Evolutionary conservation across 2,113 vertebrate genomes (phyloP).

Genomic region (Pandion haliaetus): DNA sequence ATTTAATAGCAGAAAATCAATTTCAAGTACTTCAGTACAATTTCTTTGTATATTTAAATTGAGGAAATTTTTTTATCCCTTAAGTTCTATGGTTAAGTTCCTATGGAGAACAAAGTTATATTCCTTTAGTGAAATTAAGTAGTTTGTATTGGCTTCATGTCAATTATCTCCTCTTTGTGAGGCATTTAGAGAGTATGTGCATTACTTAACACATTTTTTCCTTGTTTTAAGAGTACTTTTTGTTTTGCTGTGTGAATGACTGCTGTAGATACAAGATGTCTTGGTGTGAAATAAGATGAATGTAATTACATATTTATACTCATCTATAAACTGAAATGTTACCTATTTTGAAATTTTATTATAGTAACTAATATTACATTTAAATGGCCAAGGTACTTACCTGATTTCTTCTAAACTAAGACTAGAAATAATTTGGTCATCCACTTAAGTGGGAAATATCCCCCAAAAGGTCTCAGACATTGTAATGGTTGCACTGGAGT

Average conservation of each 20-base stretch:
- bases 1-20: background rate
- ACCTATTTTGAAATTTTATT: background rate
- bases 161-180: background rate
- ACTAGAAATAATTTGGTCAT: background rate
- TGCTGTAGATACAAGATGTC: background rate
- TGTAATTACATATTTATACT: background rate
- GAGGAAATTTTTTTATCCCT: background rate
- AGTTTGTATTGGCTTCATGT: background rate
- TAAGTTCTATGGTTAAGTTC: background rate
- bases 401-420: background rate
- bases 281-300: background rate
- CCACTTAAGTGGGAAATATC: background rate
- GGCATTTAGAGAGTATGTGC: background rate
- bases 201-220: background rate
- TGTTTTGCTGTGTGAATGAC: background rate
- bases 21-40: background rate
- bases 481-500: background rate
- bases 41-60: background rate
- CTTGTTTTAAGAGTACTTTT: background rate
- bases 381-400: background rate
- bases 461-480: background rate
- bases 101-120: background rate
- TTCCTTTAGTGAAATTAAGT: background rate
- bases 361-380: background rate
- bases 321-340: background rate